phyloP scores from a whole-genome alignment of 64 coral and sea anemone species.

The Anthopleura sola region DNA sequence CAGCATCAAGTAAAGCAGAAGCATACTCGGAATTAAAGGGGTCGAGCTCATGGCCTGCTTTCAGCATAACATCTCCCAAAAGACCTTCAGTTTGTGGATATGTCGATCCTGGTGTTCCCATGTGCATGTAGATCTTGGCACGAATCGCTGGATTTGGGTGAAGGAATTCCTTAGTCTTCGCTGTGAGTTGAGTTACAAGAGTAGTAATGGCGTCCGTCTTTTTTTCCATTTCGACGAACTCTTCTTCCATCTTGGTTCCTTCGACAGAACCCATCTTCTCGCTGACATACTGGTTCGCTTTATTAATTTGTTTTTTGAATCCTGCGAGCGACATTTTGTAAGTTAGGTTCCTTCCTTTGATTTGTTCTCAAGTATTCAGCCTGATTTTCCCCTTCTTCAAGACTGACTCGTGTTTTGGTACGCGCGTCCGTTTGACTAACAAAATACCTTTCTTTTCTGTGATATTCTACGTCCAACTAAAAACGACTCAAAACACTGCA shows the following conservation, averaged over 20 bases:
- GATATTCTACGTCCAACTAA: background rate
- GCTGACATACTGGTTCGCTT: conserved; percentile 93
- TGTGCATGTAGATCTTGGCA: conserved; percentile 86
- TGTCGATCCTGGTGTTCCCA: conserved; percentile 41
- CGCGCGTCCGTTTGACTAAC: background rate
- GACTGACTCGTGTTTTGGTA: background rate
- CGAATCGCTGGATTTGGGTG: conserved; percentile 73
- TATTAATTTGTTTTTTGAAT: conserved; percentile 93
- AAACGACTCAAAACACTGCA: conserved; percentile 5
- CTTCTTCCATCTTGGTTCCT: conserved; percentile 89
- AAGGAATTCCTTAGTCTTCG: conserved; percentile 88
- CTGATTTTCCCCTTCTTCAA: conserved; percentile 8
- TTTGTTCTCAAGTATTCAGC: background rate
- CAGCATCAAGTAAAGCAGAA: conserved; percentile 73
- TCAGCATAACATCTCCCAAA: conserved; percentile 76
- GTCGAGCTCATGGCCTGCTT: conserved; percentile 69
- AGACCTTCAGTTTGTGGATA: conserved; percentile 74
- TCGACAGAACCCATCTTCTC: conserved; percentile 90
- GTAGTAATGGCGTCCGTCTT: conserved; percentile 82
- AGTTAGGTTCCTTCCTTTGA: background rate
- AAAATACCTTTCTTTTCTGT: background rate
- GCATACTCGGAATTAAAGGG: conserved; percentile 68
- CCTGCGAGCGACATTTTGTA: conserved; percentile 59
- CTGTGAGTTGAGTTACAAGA: conserved; percentile 62
- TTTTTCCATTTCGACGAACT: conserved; percentile 79